phyloP scores from a whole-genome alignment of 2,888 invertebrate species.

The Acheta domesticus region DNA sequence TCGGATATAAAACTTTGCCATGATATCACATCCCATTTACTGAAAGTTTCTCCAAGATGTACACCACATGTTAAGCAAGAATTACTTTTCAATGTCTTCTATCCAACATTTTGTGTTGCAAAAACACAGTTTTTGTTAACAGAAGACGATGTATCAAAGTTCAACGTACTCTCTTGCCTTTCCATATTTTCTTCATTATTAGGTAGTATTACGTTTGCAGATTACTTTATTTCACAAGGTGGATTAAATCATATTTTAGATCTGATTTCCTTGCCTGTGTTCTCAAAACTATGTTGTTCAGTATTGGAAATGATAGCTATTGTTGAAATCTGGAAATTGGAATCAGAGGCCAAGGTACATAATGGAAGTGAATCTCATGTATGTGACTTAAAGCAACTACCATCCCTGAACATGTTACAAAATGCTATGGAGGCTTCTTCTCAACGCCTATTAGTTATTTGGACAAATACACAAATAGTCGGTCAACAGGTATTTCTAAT shows the following conservation, averaged over 20 bases:
- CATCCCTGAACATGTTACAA: conserved; percentile 36
- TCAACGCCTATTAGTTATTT: not conserved
- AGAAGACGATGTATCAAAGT: conserved; percentile 52
- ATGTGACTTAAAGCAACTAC: conserved; percentile 25
- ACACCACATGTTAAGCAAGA: conserved; percentile 56
- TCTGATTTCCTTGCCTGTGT: conserved; percentile 53
- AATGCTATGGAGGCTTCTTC: conserved; percentile 29
- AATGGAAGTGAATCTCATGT: not conserved
- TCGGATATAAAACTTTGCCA: conserved; percentile 52
- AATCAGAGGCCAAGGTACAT: conserved; percentile 27
- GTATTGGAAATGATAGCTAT: conserved; percentile 59
- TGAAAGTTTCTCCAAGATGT: conserved; percentile 57
- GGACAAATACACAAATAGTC: not conserved
- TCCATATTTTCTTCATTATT: conserved; percentile 59
- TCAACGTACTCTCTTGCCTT: conserved; percentile 56
- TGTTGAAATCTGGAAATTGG: conserved; percentile 56
- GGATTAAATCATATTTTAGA: conserved; percentile 57
- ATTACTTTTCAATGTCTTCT: conserved; percentile 58
- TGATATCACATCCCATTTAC: conserved; percentile 56
- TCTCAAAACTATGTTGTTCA: conserved; percentile 58
- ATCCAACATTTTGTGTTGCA: conserved; percentile 58
- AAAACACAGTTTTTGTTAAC: conserved; percentile 53
- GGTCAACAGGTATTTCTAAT: not conserved
- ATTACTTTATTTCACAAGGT: conserved; percentile 57
- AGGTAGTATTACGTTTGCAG: conserved; percentile 55